Base-by-base conservation (phyloP, 2,888 invertebrate genomes). In the Cataglyphis altisquamis region DNA sequence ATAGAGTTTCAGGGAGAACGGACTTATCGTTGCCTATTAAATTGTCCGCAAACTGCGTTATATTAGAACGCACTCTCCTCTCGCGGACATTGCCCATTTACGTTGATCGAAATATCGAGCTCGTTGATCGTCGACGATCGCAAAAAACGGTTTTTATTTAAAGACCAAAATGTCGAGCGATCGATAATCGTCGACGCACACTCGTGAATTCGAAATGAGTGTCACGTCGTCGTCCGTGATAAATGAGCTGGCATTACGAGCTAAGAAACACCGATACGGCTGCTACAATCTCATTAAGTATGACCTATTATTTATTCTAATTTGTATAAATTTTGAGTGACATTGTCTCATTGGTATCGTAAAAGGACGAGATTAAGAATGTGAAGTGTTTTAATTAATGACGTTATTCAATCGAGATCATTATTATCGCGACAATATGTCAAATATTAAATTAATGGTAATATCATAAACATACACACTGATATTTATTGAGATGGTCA, bases 21-120 rank as follows among this genome's bases (percentile, higher is more conserved):
- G 88, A 87, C 87, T 85, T 87, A 86, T 89, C 88, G 87, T 88
- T 90, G 83, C 55, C 62, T 75, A 83, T 87, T 89, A 77, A 68
- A 67, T 70, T 57, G 45, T 64, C 66, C 78, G 52, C 82, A 82
- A 72, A 25, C 73, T 60, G 21, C 73, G 1, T 73, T 39, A 72
- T 25, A 29, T 77, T 12, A 12, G 8, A 18, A 21, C 36, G 15
- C 41, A 21, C 45, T 78, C 41, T 36, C 9, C 57, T 21, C 29
- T 21, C 29, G 57, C 4, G 29, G 25, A 45, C 12, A 55, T 45
- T 60, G 57, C 18, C 25, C 41, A 36, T 25, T 36, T 6, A 18
- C 41, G 18, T 48, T 12, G 78, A 80, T 72, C 57, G 36, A 36
- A 70, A n/a, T 60, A 78, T 70, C 78, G 41, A 21, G 8, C 45